Base-by-base conservation (phyloP, 2,113 vertebrate genomes). In the Cyphomyrus discorhynchus region DNA sequence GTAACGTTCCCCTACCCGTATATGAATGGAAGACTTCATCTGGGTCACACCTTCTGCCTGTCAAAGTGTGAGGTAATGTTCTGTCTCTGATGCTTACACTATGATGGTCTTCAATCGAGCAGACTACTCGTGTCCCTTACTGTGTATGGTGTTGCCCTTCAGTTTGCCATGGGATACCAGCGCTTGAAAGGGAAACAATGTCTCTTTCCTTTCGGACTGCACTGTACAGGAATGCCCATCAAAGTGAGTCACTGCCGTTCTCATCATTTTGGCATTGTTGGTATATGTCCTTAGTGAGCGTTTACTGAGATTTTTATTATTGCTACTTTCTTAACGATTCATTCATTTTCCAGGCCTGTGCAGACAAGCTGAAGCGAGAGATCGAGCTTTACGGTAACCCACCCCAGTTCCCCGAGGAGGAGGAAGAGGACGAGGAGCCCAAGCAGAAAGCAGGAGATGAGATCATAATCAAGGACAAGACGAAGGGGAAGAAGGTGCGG, bases 221-320 rank as follows among this genome's bases (percentile, higher is more conserved):
- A 99, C 93, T 99, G 98, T 92, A 99, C 98, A 46, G 98, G 98
- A 89, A 99, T 99, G 98, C 98, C 98, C 5, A 99, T 99, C 93
- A 99, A 99, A 97, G 98, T 99, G 92, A 94, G 96, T 85, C 5
- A 10, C 52, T 56, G 8, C 8, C 1, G 1, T 87, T 15, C 13
- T 39, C 13, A 39, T 35, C 10, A 27, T 27, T 85, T 77, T 56
- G 13, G 3, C 47, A 1, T 27, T n/a, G 5, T 19, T n/a, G 17
- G 8, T 62, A 27, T 62, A 27, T 66, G 62, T 11, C 87, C 11
- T 5, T 52, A 53, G 42, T 70, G 13, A 5, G 1, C 9, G 11
- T 70, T 7, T 49, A 50, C 9, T 19, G 19, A 49, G 5, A 35
- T 19, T 15, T 80, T 92, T 70, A 58, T 42, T 80, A 1, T 9